Conservation (phyloP, 64 coral and sea anemone genomes). For the Montipora cactus region DNA sequence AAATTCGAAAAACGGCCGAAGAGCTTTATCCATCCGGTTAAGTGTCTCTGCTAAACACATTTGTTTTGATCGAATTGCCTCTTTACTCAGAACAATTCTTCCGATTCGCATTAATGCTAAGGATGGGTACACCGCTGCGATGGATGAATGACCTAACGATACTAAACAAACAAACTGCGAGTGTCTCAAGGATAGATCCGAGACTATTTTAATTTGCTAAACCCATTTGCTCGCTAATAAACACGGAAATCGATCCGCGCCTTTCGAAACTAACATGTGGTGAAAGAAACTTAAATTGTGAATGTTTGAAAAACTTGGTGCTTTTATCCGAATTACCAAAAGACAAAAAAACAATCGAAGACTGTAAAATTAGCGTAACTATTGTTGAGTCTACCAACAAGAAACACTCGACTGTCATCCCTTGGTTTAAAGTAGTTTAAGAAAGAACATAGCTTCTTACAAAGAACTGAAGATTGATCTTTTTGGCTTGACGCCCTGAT, state of each 20-base stretch:
- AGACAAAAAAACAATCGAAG: neutral
- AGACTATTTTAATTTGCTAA: neutral
- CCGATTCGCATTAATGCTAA: neutral
- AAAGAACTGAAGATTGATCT: neutral
- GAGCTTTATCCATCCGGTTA: neutral
- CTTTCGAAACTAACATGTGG: neutral
- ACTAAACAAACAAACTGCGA: slow-evolving; percentile 54
- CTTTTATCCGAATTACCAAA: slow-evolving; percentile 8
- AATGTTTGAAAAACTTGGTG: neutral
- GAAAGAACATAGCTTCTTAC: neutral
- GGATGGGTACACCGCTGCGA: slow-evolving; percentile 1
- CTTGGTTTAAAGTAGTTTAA: neutral
- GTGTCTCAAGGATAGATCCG: slow-evolving; percentile 24
- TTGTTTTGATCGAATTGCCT: neutral
- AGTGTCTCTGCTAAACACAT: neutral
- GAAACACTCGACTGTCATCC: neutral
- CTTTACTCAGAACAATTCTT: slow-evolving; percentile 24
- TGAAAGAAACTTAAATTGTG: neutral
- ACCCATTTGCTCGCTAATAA: slow-evolving; percentile 26
- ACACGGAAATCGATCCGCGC: slow-evolving; percentile 42
- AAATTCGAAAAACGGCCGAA: slow-evolving; percentile 42
- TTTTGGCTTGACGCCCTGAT: slow-evolving; percentile 4
- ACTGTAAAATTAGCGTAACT: slow-evolving; percentile 38
- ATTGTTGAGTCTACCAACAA: slow-evolving; percentile 21
- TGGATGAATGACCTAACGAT: slow-evolving; percentile 23